Evolutionary conservation across 2,113 vertebrate genomes (phyloP).

Genomic region (Mastomys coucha): DNA sequence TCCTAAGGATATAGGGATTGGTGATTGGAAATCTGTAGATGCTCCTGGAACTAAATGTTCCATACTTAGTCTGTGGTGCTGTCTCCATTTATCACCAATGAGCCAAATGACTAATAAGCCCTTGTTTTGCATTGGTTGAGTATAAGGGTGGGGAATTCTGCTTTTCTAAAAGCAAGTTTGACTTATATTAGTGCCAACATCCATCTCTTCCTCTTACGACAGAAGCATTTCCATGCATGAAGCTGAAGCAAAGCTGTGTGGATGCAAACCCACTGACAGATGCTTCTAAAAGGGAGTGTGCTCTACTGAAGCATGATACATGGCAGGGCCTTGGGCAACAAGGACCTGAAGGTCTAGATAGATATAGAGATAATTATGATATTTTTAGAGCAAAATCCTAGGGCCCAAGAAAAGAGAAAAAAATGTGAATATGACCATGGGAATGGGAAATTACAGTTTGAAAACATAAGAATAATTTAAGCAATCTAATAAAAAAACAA

Average conservation of each 20-base stretch:
- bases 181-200: neutral
- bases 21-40: neutral
- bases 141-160: neutral
- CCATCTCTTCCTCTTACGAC: neutral
- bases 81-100: neutral
- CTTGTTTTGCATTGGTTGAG: neutral
- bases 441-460: neutral
- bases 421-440: neutral
- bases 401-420: neutral
- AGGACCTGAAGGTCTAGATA: neutral
- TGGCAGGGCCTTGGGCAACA: neutral
- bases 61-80: neutral
- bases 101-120: neutral
- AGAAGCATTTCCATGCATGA: neutral
- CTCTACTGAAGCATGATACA: neutral
- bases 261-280: neutral
- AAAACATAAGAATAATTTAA: slow-evolving; percentile 31
- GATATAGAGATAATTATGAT: neutral
- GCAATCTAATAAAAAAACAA: neutral
- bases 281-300: neutral
- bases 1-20: neutral
- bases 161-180: neutral
- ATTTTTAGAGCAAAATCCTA: neutral
- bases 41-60: neutral
- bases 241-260: neutral